These are phyloP conservation scores for Pseudomyrmex gracilis DNA, from an alignment of 1,140 invertebrate species.

Conservation along the genomic window DNA sequence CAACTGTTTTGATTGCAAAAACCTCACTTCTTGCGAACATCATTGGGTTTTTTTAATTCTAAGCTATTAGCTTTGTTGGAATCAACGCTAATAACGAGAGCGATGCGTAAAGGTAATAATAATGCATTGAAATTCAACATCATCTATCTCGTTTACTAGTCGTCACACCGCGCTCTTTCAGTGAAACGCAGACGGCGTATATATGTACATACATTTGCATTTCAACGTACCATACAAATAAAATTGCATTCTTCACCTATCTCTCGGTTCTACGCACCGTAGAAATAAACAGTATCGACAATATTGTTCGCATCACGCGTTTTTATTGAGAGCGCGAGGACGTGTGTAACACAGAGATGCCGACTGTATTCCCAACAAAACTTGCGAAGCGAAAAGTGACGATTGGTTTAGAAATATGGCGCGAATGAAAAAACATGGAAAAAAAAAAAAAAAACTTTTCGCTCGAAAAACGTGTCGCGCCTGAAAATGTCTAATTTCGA, in stretches of 20 bases:
- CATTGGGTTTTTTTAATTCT: too few species aligned
- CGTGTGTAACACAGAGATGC: neutral
- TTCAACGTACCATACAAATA: slow-evolving; percentile 23
- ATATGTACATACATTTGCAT: neutral
- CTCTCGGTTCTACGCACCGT: neutral
- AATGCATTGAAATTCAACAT: neutral
- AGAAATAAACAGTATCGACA: slow-evolving; percentile 47
- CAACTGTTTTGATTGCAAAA: too few species aligned
- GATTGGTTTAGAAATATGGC: slow-evolving; percentile 11
- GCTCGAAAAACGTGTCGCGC: neutral
- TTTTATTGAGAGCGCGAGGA: neutral
- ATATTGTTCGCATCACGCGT: slow-evolving; percentile 28
- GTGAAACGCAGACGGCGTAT: neutral
- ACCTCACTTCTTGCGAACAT: too few species aligned
- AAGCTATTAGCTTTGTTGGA: too few species aligned
- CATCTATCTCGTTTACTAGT: neutral
- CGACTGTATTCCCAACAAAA: neutral
- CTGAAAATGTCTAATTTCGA: slow-evolving; percentile 27
- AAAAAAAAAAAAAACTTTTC: neutral
- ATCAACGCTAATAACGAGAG: too few species aligned
- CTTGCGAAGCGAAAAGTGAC: slow-evolving; percentile 7
- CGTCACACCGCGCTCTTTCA: slow-evolving; percentile 15
- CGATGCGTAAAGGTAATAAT: too few species aligned
- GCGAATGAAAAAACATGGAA: neutral
- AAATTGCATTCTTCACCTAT: slow-evolving; percentile 31